Base-by-base conservation (phyloP, 1,140 invertebrate species). In the Drosophila truncata region DNA sequence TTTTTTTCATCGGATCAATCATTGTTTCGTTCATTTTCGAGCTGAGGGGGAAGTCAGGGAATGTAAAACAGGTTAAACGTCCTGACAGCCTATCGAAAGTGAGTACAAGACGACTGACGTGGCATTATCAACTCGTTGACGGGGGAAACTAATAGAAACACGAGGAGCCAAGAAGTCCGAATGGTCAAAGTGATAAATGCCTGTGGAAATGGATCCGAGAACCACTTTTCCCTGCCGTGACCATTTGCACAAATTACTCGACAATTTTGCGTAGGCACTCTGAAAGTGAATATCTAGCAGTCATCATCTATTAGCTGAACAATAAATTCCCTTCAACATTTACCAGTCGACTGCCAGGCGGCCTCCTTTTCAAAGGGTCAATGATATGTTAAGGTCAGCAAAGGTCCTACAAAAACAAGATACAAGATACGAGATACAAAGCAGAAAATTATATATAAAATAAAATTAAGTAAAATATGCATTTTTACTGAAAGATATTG, bases 241-340 rank as follows among this genome's bases (percentile, higher is more conserved):
- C 74, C 55, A 77, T 60, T 77, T 61, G 47, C 54, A 60, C 72
- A 77, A 77, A 77, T 77, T 77, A 77, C 72, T 67, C 62, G 47
- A 77, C 74, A 77, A 42, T 60, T 77, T 67, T 60, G 35, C 18
- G 27, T 29, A 18, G 69, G 54, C 70, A 42, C 35, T 72, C 42
- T 50, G 54, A 55, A 50, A 57, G 64, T 31, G 74, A 69, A 69
- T 59, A 69, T 78, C 57, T 78, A 37, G 74, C 42, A 78, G 73
- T 77, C 74, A 77, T 77, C 72, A 77, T 52, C 74, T 77, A 67
- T 77, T 77, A 77, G 72, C 41, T 20, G 25, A 77, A 77, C 73
- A 77, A 77, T 77, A 77, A 77, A 77, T 77, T 35, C 54, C 64
- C 42, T 60, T 47, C 63, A 67, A 50, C 52, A 76, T 65, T 65